These are phyloP conservation scores for Silvanus unidentatus DNA, from an alignment of 2,888 invertebrate genomes.

Conservation along the genomic window DNA sequence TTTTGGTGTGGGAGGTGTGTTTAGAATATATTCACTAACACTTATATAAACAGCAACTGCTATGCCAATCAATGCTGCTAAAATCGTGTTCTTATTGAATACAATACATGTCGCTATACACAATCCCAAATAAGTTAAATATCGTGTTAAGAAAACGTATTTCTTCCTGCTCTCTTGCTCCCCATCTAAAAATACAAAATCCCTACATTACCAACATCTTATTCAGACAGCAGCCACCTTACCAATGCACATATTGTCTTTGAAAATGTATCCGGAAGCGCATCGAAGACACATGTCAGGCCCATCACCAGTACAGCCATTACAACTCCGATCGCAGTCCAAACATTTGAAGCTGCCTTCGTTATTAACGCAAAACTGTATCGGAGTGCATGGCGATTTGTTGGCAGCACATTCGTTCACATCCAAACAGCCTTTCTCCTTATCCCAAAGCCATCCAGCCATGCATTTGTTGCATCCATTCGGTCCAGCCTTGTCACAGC, in stretches of 20 bases:
- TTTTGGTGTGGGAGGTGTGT: conserved; percentile 33
- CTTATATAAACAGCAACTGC: conserved; percentile 78
- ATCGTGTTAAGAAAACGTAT: conserved; percentile 60
- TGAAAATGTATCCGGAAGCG: conserved; percentile 63
- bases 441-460: conserved; percentile 67
- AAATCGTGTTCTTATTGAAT: conserved; percentile 69
- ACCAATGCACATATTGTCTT: conserved; percentile 73
- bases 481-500: conserved; percentile 68
- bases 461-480: conserved; percentile 64
- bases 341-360: conserved; percentile 78
- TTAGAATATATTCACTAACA: conserved; percentile 74
- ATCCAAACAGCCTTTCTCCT: conserved; percentile 75
- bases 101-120: conserved; percentile 81
- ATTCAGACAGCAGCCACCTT: conserved; percentile 31
- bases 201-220: too few species aligned
- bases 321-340: conserved; percentile 79
- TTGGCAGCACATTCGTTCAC: conserved; percentile 72
- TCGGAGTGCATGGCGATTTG: conserved; percentile 51
- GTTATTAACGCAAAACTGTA: conserved; percentile 84
- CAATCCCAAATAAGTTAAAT: conserved; percentile 78
- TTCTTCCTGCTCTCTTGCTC: conserved; percentile 50
- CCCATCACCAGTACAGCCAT: conserved; percentile 81
- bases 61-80: conserved; percentile 74
- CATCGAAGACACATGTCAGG: conserved; percentile 86
- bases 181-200: conserved; percentile 39